Conservation (phyloP, 2,113 vertebrate species). For the Xyrauchen texanus region DNA sequence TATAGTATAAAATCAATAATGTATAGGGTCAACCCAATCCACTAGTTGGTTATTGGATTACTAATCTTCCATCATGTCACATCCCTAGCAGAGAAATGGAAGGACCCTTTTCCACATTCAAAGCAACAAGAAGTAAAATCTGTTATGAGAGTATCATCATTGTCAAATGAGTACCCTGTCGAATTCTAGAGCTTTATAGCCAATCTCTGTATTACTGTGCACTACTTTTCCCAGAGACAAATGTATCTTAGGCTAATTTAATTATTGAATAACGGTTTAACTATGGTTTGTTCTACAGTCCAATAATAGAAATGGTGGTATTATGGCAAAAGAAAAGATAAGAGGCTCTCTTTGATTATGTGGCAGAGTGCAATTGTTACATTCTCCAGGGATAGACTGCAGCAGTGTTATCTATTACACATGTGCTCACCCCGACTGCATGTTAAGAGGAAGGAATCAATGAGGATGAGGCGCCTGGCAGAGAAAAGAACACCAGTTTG, state of each 20-base stretch:
- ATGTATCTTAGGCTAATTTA: not conserved
- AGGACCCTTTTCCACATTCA: too few relatives aligned
- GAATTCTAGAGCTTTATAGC: not conserved
- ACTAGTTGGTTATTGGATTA: too few relatives aligned
- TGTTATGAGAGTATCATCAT: not conserved
- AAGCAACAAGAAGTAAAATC: too few relatives aligned
- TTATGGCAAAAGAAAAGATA: conserved; percentile 1
- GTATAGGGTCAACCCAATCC: too few relatives aligned
- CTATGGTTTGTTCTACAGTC: not conserved
- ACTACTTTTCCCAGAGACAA: not conserved
- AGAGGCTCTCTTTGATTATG: conserved; percentile 25
- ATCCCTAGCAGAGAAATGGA: too few relatives aligned
- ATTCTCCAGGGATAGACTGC: conserved; percentile 24
- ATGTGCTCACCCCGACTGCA: conserved; percentile 29
- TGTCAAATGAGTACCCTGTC: not conserved
- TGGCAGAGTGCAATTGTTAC: conserved; percentile 33
- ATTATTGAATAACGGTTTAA: conserved; percentile 11
- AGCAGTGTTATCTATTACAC: conserved; percentile 36
- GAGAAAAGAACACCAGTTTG: conserved; percentile 63
- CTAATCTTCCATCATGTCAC: too few relatives aligned
- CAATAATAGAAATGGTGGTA: not conserved
- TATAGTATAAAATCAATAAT: too few relatives aligned
- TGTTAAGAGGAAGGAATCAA: conserved; percentile 62
- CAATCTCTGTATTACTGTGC: not conserved
- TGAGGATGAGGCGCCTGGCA: conserved; percentile 65